These are phyloP conservation scores for Atlantisia rogersi DNA, from an alignment of 2,113 vertebrate species.

Conservation along the genomic window DNA sequence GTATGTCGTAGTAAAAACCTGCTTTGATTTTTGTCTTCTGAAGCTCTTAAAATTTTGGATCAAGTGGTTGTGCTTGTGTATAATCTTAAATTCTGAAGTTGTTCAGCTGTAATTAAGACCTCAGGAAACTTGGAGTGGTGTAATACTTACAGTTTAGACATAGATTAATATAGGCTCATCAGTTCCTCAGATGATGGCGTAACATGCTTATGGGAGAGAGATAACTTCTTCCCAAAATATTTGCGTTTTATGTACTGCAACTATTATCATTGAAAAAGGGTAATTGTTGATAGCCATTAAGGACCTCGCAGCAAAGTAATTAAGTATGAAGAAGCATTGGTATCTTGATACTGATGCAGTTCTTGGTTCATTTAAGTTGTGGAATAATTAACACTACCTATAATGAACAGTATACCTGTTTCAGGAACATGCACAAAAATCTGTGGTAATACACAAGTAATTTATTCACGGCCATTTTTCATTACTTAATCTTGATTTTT, in stretches of 20 bases:
- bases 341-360: background rate
- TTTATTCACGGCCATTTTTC: background rate
- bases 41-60: background rate
- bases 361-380: background rate
- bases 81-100: background rate
- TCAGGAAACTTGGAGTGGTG: background rate
- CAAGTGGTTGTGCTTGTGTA: background rate
- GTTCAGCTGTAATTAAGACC: background rate
- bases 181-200: background rate
- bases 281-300: background rate
- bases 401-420: background rate
- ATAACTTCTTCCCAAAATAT: background rate
- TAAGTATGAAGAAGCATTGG: background rate
- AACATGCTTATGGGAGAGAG: background rate
- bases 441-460: background rate
- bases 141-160: background rate
- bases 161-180: background rate
- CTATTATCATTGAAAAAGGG: background rate
- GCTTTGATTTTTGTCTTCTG: background rate
- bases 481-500: background rate
- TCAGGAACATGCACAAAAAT: background rate
- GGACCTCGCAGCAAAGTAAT: background rate
- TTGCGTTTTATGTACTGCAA: background rate
- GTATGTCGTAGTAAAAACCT: background rate
- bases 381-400: background rate